phyloP scores from a whole-genome alignment of 2,113 vertebrate species.

The Rhizomys pruinosus region DNA sequence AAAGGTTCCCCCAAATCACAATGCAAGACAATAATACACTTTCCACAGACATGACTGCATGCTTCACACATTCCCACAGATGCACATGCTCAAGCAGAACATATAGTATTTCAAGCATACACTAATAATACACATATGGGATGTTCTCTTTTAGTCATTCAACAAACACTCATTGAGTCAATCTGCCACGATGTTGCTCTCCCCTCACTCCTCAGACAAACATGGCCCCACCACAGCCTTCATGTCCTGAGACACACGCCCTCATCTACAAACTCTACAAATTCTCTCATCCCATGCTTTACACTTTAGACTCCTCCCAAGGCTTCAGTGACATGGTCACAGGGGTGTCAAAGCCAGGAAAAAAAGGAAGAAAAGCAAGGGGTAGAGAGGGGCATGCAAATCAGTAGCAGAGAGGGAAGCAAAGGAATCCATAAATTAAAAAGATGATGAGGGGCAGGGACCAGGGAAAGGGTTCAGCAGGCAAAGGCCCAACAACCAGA shows the following conservation, averaged over 20 bases:
- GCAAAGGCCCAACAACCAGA: no score
- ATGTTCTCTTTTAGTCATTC: not conserved
- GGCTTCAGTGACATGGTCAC: not conserved
- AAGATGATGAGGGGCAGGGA: not conserved
- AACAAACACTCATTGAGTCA: not conserved
- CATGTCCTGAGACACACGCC: no score
- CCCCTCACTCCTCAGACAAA: not conserved
- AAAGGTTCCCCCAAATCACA: conserved; percentile 18
- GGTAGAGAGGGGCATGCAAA: not conserved
- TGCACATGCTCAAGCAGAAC: not conserved
- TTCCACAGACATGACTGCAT: accelerated
- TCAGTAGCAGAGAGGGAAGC: not conserved
- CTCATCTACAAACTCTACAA: not conserved
- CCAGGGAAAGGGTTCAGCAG: not conserved
- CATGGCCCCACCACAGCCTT: no score
- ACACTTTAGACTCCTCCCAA: not conserved
- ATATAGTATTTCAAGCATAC: accelerated
- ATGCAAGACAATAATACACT: conserved; percentile 1
- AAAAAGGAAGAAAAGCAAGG: no score
- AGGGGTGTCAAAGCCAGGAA: not conserved
- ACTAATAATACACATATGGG: accelerated
- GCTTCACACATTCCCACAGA: accelerated
- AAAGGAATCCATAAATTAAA: conserved; percentile 23
- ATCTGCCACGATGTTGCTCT: accelerated
- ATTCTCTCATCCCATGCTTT: not conserved